Base-by-base conservation (phyloP, 2,888 invertebrate species). In the Agonum fuliginosum region DNA sequence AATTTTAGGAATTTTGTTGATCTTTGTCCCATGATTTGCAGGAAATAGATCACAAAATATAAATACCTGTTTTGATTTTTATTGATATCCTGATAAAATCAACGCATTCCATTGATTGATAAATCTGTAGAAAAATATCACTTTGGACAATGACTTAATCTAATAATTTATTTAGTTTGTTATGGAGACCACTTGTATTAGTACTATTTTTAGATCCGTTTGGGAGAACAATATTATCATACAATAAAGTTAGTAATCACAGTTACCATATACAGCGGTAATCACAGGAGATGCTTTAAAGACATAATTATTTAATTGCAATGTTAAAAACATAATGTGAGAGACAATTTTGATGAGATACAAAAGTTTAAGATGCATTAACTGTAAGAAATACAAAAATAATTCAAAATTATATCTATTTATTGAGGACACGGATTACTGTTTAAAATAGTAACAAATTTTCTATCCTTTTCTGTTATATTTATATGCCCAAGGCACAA, bases 61-160 rank as follows among this genome's bases (percentile, higher is more conserved):
- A 37, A 37, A 37, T 37, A 37, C 37, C 37, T 37, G 8, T 1
- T 12, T 0, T 6, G 46, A 46, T 46, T 46, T 46, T 17, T 46
- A 46, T 17, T 12, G 43, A 43, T 43, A 43, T 34, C 17, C 14
- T 17, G 46, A 46, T 46, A 46, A 46, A 46, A 46, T 46, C 46
- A 46, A 14, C 46, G 46, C 46, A 46, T 46, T 46, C 46, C 46
- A 46, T 17, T 46, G 17, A 46, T 46, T 46, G 46, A 46, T 46
- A 46, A 46, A 46, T 37, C 14, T 46, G 46, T n/a, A n/a, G 8
- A 46, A n/a, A 46, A 46, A 46, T 46, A 17, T 46, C 46, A 12
- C 6, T 14, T 6, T 0, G 17, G 46, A 17, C 46, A 46, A 46
- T 46, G 3, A 3, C 14, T 46, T 46, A 46, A 46, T 46, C 46